Conservation (phyloP, 1,140 invertebrate species). For the Belonocnema kinseyi region DNA sequence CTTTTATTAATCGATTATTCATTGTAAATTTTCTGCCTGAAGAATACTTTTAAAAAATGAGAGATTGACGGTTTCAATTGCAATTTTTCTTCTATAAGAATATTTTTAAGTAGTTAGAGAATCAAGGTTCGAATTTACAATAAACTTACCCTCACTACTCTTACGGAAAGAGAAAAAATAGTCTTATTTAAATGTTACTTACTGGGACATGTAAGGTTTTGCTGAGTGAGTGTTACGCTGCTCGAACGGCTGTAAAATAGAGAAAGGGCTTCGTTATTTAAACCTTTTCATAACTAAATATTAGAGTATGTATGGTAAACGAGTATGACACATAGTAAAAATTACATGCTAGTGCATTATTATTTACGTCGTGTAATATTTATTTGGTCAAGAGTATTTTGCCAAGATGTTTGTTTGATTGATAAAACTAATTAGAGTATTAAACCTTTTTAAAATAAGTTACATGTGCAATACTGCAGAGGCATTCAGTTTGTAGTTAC, state of each 20-base stretch:
- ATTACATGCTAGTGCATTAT: constrained; percentile 41
- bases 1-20: too few relatives aligned
- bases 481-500: neutral
- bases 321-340: neutral
- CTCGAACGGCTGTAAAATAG: constrained; percentile 71
- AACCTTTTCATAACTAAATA: neutral
- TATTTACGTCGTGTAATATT: constrained; percentile 31
- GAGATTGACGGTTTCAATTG: too few relatives aligned
- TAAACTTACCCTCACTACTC: too few relatives aligned
- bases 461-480: neutral
- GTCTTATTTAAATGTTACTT: constrained; percentile 63
- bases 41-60: too few relatives aligned
- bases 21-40: too few relatives aligned
- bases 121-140: too few relatives aligned
- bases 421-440: neutral
- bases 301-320: neutral
- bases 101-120: too few relatives aligned
- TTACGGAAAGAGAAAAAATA: neutral
- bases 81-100: too few relatives aligned
- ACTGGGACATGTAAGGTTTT: constrained; percentile 86
- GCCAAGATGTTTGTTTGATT: constrained; percentile 20
- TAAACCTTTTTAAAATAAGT: neutral
- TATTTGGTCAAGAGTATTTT: constrained; percentile 9
- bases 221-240: constrained; percentile 66
- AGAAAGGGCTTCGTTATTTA: constrained; percentile 26